Evolutionary conservation across 2,888 invertebrate genomes (phyloP).

Genomic region (Sesamia inferens): DNA sequence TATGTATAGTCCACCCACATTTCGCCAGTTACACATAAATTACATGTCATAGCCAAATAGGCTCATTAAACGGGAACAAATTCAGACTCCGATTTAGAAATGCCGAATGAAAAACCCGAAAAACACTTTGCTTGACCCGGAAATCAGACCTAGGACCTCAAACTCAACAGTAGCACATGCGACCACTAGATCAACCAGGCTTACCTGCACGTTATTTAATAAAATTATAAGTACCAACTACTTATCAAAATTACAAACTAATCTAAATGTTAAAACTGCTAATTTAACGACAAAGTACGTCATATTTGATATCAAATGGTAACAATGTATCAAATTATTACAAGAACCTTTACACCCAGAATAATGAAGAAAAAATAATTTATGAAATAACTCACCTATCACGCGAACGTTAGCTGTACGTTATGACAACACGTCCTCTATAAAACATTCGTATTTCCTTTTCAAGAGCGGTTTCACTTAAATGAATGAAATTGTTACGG

Average conservation of each 20-base stretch:
- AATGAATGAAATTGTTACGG: background rate
- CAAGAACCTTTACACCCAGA: conserved; percentile 31
- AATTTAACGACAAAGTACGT: conserved; percentile 4
- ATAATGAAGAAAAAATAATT: conserved; percentile 54
- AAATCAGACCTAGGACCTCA: background rate
- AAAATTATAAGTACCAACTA: background rate
- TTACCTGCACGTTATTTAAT: background rate
- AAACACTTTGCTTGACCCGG: background rate
- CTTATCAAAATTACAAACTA: background rate
- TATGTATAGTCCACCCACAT: too few relatives aligned
- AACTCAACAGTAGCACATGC: background rate
- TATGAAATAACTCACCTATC: conserved; percentile 52
- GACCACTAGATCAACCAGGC: background rate
- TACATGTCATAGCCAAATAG: too few relatives aligned
- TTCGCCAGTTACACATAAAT: too few relatives aligned
- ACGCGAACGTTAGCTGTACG: conserved; percentile 34
- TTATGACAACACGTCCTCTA: conserved; percentile 10
- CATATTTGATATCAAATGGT: conserved; percentile 16
- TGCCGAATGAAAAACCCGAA: too few relatives aligned
- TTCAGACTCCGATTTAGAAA: too few relatives aligned
- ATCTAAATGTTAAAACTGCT: background rate
- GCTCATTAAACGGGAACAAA: too few relatives aligned
- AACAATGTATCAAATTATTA: conserved; percentile 46
- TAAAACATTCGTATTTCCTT: conserved; percentile 31
- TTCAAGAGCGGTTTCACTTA: background rate